These are phyloP conservation scores for Picus viridis DNA, from an alignment of 2,797 vertebrate genomes.

Conservation along the genomic window DNA sequence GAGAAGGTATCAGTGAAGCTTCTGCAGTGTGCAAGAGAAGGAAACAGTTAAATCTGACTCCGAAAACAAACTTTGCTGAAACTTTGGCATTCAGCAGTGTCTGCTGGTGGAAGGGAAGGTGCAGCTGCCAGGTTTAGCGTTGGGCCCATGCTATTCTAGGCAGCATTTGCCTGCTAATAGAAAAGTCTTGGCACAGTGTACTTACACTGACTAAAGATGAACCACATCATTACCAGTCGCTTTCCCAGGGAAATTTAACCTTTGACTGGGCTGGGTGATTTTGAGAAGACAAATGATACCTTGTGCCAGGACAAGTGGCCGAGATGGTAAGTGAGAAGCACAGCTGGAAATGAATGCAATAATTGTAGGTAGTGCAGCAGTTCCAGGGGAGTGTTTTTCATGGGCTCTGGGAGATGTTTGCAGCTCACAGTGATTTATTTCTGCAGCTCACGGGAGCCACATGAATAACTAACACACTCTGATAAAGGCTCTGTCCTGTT, in stretches of 20 bases:
- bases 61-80: slow-evolving; percentile 36
- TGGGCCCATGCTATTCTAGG: neutral
- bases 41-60: neutral
- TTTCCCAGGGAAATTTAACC: slow-evolving; percentile 24
- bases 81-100: neutral
- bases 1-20: neutral
- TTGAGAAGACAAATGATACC: slow-evolving; percentile 46
- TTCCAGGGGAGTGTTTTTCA: slow-evolving; percentile 52
- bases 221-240: neutral
- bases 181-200: neutral
- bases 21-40: neutral
- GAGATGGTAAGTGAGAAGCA: slow-evolving; percentile 20
- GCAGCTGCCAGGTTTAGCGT: slow-evolving; percentile 14
- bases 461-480: slow-evolving; percentile 45
- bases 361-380: slow-evolving; percentile 35
- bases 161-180: neutral
- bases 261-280: slow-evolving; percentile 15
- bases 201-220: slow-evolving; percentile 47
- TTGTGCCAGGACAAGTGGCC: slow-evolving; percentile 5
- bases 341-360: slow-evolving; percentile 49
- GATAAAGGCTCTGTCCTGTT: slow-evolving; percentile 36
- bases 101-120: neutral
- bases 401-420: slow-evolving; percentile 58
- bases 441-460: slow-evolving; percentile 14
- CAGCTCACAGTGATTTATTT: slow-evolving; percentile 46